Conservation (phyloP, 2,113 vertebrate genomes). For the Antechinus stuartii region DNA sequence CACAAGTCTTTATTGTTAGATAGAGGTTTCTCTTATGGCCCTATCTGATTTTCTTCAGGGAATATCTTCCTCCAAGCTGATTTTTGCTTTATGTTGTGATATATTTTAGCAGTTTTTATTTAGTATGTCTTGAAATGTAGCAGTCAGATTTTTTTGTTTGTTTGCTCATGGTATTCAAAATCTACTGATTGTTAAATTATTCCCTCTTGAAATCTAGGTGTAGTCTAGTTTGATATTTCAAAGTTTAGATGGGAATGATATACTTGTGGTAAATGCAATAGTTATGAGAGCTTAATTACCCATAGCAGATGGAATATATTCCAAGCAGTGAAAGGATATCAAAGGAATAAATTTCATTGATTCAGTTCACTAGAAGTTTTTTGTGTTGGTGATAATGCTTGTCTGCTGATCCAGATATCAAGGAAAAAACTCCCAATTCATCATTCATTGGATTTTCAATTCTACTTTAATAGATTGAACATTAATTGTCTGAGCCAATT, state of each 20-base stretch:
- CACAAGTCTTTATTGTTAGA: neutral
- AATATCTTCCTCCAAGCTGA: neutral
- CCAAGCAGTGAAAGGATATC: neutral
- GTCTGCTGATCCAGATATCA: neutral
- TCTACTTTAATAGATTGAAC: neutral
- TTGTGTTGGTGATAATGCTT: neutral
- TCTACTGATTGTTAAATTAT: neutral
- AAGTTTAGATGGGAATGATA: neutral
- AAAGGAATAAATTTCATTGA: neutral
- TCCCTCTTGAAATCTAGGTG: neutral
- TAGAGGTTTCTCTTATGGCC: neutral
- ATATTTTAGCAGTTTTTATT: neutral
- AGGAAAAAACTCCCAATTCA: neutral
- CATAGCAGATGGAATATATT: neutral
- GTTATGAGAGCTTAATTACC: neutral
- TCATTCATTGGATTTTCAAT: neutral
- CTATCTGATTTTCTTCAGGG: neutral
- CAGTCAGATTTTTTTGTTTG: neutral
- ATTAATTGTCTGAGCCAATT: neutral
- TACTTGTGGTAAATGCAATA: neutral
- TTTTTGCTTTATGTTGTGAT: neutral
- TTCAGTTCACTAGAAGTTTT: neutral
- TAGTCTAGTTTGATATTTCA: neutral
- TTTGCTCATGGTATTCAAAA: neutral
- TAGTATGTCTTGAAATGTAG: neutral